phyloP scores from a whole-genome alignment of 1,140 invertebrate genomes.

The Brachionus angularis region DNA sequence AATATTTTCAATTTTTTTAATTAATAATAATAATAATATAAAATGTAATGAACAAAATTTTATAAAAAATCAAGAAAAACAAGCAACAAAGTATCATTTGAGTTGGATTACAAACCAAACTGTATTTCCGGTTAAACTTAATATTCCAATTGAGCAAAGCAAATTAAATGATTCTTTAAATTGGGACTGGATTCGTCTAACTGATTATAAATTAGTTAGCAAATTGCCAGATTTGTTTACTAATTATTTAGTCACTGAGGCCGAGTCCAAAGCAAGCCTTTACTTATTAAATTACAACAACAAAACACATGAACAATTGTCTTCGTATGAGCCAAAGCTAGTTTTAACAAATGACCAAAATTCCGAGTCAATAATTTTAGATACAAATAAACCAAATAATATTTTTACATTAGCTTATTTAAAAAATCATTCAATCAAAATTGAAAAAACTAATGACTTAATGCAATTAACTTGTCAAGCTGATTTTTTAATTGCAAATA shows the following conservation, averaged over 20 bases:
- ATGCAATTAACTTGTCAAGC: slow-evolving; percentile 13
- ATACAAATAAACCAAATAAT: slow-evolving; percentile 3
- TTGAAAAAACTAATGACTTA: background rate
- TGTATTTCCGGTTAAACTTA: slow-evolving; percentile 1
- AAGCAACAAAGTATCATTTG: background rate
- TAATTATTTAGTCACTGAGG: slow-evolving; percentile 13
- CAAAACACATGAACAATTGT: slow-evolving; percentile 20
- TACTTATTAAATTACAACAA: slow-evolving; percentile 20
- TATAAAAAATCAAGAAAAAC: background rate
- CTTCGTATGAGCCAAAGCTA: slow-evolving; percentile 24
- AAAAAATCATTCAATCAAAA: slow-evolving; percentile 31
- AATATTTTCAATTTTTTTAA: too few species aligned
- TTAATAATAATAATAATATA: too few species aligned
- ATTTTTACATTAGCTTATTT: slow-evolving; percentile 29
- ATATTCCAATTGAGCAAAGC: background rate
- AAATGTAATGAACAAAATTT: too few species aligned
- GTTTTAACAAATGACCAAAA: background rate
- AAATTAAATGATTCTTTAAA: background rate
- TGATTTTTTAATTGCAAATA: slow-evolving; percentile 30
- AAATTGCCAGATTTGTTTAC: slow-evolving; percentile 13
- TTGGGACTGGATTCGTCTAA: slow-evolving; percentile 22
- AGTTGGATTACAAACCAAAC: slow-evolving; percentile 34
- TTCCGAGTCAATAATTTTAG: background rate
- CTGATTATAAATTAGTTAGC: background rate
- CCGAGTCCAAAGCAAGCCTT: slow-evolving; percentile 8